Conservation (phyloP, 1,140 invertebrate genomes). For the Drosophila setifemur region DNA sequence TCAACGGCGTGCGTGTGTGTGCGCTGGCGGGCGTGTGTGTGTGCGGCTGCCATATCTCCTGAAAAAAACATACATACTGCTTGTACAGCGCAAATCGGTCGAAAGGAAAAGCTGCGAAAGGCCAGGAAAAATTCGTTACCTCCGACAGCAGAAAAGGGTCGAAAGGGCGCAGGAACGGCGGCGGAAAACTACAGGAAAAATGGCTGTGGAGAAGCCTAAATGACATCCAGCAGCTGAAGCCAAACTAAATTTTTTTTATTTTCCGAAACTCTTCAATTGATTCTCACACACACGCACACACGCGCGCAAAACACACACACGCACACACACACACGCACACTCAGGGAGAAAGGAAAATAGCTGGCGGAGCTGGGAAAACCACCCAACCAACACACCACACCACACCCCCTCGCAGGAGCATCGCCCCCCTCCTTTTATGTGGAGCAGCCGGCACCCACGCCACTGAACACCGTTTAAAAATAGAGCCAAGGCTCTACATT, state of each 20-base stretch:
- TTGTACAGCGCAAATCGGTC: neutral
- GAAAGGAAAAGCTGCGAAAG: neutral
- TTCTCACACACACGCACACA: slow-evolving; percentile 1
- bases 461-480: slow-evolving; percentile 25
- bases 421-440: neutral
- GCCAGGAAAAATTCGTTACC: neutral
- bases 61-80: slow-evolving; percentile 13
- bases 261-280: slow-evolving; percentile 17
- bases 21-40: slow-evolving; percentile 15
- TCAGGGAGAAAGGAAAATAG: slow-evolving; percentile 14
- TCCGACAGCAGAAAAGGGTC: neutral
- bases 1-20: slow-evolving; percentile 20
- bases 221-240: slow-evolving; percentile 26
- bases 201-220: slow-evolving; percentile 9
- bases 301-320: too few species aligned
- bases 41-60: slow-evolving; percentile 33
- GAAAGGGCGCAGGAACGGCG: neutral
- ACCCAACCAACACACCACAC: neutral
- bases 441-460: slow-evolving; percentile 15
- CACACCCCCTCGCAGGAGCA: neutral
- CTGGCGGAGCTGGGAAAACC: neutral
- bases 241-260: neutral
- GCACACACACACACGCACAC: slow-evolving; percentile 8
- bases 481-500: slow-evolving; percentile 13
- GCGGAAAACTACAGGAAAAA: neutral